Conservation (phyloP, 2,113 vertebrate species). For the Neofelis nebulosa region DNA sequence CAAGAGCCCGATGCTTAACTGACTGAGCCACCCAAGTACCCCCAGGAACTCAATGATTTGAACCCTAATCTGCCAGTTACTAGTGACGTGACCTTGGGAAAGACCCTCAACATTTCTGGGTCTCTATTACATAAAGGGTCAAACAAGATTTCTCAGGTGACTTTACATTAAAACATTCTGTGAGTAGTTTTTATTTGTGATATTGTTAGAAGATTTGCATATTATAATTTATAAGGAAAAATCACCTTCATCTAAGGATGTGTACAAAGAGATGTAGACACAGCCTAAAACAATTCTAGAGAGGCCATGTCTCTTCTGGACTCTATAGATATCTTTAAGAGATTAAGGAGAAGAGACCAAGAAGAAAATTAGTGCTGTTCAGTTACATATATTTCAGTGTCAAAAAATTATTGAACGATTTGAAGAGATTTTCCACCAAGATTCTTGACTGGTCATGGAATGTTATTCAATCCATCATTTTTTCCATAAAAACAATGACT, state of each 20-base stretch:
- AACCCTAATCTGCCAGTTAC: neutral
- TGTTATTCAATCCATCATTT: constrained; percentile 21
- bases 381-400: neutral
- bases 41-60: neutral
- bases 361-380: neutral
- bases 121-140: neutral
- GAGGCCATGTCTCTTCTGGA: neutral
- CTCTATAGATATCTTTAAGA: neutral
- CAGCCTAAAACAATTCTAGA: neutral
- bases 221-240: neutral
- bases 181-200: neutral
- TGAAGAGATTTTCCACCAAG: neutral
- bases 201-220: neutral
- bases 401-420: constrained; percentile 21
- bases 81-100: neutral
- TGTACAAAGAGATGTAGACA: neutral
- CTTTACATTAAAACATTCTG: neutral
- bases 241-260: neutral
- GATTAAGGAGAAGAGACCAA: neutral
- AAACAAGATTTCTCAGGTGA: neutral
- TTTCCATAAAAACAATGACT: neutral
- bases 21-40: too few relatives aligned
- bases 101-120: neutral
- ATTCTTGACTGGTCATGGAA: constrained; percentile 3
- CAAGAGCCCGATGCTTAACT: too few relatives aligned